phyloP scores from a whole-genome alignment of 1,140 invertebrate species.

The Neodiprion fabricii region DNA sequence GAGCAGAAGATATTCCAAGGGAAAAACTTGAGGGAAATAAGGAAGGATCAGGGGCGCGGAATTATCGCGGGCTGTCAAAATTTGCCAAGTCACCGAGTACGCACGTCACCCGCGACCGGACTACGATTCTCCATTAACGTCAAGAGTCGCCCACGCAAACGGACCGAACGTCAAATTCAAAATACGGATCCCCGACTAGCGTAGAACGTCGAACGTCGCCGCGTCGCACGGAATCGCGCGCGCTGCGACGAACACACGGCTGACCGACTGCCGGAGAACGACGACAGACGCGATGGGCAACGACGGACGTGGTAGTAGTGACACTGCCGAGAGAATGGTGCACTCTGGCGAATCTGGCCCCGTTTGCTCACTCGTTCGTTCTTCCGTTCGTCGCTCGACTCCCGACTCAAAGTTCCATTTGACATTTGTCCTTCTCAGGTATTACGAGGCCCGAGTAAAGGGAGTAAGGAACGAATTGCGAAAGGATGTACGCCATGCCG shows the following conservation, averaged over 20 bases:
- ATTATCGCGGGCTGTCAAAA: constrained; percentile 25
- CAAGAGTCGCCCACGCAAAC: constrained; percentile 40
- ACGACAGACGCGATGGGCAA: not conserved
- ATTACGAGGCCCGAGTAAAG: not conserved
- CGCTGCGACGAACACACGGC: constrained; percentile 6
- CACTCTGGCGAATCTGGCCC: not conserved
- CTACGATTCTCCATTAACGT: constrained; percentile 45
- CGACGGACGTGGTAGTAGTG: not conserved
- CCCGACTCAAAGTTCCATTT: not conserved
- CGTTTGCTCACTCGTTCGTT: not conserved
- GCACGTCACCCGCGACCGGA: constrained; percentile 32
- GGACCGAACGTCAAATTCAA: constrained; percentile 36
- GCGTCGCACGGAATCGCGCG: constrained; percentile 2
- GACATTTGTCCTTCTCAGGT: not conserved
- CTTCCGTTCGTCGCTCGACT: not conserved
- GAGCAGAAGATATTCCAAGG: not conserved
- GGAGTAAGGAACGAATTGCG: no score
- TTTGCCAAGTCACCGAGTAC: constrained; percentile 46
- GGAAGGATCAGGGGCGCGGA: constrained; percentile 21
- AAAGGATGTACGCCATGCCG: no score
- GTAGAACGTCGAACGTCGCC: not conserved
- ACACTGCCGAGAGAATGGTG: not conserved
- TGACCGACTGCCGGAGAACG: not conserved
- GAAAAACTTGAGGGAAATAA: not conserved
- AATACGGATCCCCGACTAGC: constrained; percentile 16